Evolutionary conservation across 92 coral and sea anemone genomes (phyloP), one percentile per base, ranked within the genome.

Genomic region (Galaxea fascicularis): DNA sequence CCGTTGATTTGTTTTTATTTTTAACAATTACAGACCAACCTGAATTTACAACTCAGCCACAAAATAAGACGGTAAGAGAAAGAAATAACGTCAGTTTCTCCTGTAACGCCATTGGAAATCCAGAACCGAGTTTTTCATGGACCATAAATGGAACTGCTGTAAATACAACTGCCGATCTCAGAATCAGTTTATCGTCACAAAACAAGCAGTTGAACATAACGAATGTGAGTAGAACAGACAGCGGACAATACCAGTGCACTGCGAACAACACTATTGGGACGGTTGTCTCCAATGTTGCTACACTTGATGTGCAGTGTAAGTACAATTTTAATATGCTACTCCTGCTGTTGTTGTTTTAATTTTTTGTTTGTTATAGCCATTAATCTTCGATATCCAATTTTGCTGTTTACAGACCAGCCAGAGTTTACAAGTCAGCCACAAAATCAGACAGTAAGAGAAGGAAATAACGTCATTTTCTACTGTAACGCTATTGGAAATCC

Each of bases 401-500:
- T n/a, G n/a, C n/a, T n/a, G 1, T 2, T 49, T 49, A 10, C 82
- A 87, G 84, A 63, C 39, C 24, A 45, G 0, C 73, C 78, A 31
- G 35, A 46, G 25, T 14, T 71, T 20, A 46, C 56, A 8, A 26
- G 29, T 68, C 67, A 29, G n/a, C 88, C 88, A 16, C 27, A 58
- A 31, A 60, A 25, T 22, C 22, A 17, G 59, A 22, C 80, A 44
- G 71, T 52, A n/a, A 54, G 1, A 7, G 78, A 86, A 25, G 90
- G 82, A 29, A 6, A 75, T 4, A 62, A 75, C 28, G 90, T 73
- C 15, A 26, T 24, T 10, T 69, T 90, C 4, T 29, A 3, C 54
- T 90, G 93, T 44, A 64, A 56, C 1, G 90, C 80, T 16, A 73
- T 58, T 45, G 93, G 93, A 24, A 22, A 56, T 18, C 93, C 90